A percentile compares a stretch with the other conserved stretches of the same genome.
phyloP scores from a whole-genome alignment of 2,797 vertebrate species.

The Varecia variegata region DNA sequence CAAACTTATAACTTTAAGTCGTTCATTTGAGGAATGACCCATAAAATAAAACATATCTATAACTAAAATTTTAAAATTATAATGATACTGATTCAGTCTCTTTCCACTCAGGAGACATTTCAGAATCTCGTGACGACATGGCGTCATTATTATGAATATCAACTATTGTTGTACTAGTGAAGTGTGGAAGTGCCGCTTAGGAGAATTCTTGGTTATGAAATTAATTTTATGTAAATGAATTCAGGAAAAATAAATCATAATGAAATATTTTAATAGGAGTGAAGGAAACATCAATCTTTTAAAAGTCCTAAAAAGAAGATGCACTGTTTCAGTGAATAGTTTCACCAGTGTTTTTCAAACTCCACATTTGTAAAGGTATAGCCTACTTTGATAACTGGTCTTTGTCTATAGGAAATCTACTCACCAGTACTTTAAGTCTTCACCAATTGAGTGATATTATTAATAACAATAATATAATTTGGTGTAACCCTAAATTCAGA shows the following conservation, averaged over 20 bases:
- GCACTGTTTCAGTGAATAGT: not conserved
- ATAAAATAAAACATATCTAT: not conserved
- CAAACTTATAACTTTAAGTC: not conserved
- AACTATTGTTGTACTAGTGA: constrained; percentile 15
- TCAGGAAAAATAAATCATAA: constrained; percentile 2
- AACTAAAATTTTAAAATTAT: constrained; percentile 23
- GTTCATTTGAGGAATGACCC: not conserved
- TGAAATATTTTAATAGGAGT: not conserved
- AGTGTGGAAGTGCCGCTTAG: not conserved
- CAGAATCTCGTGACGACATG: constrained; percentile 3
- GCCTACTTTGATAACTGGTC: not conserved
- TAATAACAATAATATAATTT: not conserved
- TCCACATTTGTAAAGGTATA: not conserved
- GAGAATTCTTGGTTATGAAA: constrained; percentile 39
- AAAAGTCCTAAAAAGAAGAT: not conserved
- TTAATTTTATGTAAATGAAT: constrained; percentile 20
- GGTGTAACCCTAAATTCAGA: not conserved
- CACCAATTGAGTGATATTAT: not conserved
- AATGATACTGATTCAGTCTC: not conserved
- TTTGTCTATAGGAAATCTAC: not conserved
- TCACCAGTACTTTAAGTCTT: not conserved
- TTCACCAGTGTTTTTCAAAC: not conserved
- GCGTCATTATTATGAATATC: not conserved
- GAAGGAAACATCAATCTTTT: not conserved
- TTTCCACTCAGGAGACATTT: constrained; percentile 16